Conservation (phyloP, 2,888 invertebrate species). For the Apodemia hepburni region DNA sequence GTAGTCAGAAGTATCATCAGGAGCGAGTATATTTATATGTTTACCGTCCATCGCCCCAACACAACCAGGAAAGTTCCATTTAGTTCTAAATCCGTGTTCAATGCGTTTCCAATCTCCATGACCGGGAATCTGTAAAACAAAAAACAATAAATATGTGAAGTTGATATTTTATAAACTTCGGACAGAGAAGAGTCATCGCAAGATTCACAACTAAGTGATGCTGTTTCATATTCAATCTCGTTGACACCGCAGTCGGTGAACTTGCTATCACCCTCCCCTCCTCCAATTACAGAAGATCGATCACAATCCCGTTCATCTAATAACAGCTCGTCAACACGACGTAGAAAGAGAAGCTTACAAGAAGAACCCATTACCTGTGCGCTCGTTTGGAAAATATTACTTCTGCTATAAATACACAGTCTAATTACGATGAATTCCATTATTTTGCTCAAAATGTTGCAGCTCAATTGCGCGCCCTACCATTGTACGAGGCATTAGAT, state of each 20-base stretch:
- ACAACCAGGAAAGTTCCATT: conserved; percentile 12
- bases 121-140: conserved; percentile 15
- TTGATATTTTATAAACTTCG: not conserved
- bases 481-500: conserved; percentile 26
- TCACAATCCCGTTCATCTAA: no score
- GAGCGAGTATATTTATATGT: conserved; percentile 16
- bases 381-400: no score
- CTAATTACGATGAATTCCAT: not conserved
- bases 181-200: not conserved
- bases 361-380: no score
- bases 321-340: no score
- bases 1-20: conserved; percentile 8
- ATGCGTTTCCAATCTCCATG: conserved; percentile 13
- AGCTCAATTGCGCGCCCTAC: conserved; percentile 26
- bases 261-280: no score
- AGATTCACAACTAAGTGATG: conserved; percentile 14
- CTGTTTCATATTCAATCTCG: no score
- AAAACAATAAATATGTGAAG: not conserved
- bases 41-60: not conserved
- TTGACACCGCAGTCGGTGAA: no score
- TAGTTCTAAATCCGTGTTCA: conserved; percentile 11
- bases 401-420: conserved; percentile 21
- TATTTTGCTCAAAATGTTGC: conserved; percentile 23
- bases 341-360: conserved; percentile 12
- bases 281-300: no score